Conservation (phyloP, 2,797 vertebrate genomes). For the Anas georgica region DNA sequence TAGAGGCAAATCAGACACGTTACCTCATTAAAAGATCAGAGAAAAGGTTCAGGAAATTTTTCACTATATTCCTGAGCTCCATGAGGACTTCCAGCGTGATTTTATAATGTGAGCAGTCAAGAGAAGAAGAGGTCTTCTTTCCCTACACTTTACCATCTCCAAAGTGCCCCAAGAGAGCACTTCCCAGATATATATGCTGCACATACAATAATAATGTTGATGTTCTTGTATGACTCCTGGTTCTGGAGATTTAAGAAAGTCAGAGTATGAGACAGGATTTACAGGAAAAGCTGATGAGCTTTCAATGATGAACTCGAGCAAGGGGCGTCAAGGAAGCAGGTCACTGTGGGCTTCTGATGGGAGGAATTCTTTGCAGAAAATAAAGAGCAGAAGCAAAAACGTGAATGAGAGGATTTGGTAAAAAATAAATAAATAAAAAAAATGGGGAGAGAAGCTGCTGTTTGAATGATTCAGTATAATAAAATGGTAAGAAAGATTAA, state of each 20-base stretch:
- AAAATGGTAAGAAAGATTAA: neutral
- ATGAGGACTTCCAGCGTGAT: neutral
- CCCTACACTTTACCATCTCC: neutral
- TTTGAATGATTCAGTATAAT: neutral
- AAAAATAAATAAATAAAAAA: neutral
- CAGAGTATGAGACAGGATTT: neutral
- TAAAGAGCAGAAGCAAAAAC: neutral
- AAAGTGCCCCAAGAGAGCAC: neutral
- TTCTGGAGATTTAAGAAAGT: neutral
- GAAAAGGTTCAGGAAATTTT: too few relatives aligned
- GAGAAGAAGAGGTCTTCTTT: neutral
- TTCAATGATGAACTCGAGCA: neutral
- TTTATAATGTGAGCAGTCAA: accelerated
- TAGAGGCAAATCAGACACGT: neutral
- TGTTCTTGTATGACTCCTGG: neutral
- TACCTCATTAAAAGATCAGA: neutral
- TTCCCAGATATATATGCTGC: neutral
- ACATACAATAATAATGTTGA: neutral
- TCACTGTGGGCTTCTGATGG: neutral
- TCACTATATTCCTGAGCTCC: neutral
- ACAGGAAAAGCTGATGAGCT: neutral
- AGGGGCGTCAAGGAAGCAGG: neutral
- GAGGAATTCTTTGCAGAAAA: neutral
- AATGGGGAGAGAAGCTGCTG: neutral
- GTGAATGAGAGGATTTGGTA: neutral